Evolutionary conservation across 2,797 vertebrate genomes (phyloP).

Genomic region (Pantherophis vulpinus): DNA sequence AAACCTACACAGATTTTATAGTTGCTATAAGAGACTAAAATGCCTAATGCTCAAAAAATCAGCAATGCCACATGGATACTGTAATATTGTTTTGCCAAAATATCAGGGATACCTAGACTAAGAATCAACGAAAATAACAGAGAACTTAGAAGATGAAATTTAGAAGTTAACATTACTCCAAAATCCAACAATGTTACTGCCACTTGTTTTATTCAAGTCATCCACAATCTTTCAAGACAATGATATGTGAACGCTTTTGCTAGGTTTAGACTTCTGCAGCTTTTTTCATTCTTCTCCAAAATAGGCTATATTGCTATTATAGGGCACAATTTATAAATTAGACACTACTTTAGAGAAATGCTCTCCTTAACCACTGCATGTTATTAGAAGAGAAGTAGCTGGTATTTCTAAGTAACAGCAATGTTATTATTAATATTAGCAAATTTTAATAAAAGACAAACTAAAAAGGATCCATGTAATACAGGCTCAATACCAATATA

Average conservation of each 20-base stretch:
- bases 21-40: background rate
- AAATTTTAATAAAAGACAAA: slow-evolving; percentile 1
- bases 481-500: background rate
- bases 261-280: background rate
- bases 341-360: background rate
- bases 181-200: background rate
- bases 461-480: background rate
- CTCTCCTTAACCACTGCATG: background rate
- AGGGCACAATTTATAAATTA: background rate
- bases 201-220: background rate
- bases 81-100: background rate
- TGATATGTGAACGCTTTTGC: background rate
- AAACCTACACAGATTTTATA: background rate
- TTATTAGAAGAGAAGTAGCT: background rate
- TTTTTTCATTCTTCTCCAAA: background rate
- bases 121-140: background rate
- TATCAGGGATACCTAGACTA: background rate
- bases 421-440: background rate
- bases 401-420: background rate
- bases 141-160: background rate
- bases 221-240: background rate
- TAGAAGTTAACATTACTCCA: background rate
- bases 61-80: background rate
- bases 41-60: background rate
- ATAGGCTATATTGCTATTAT: background rate